phyloP scores from a whole-genome alignment of 2,888 invertebrate genomes.

The Imbricaverruca yamaguchii region DNA sequence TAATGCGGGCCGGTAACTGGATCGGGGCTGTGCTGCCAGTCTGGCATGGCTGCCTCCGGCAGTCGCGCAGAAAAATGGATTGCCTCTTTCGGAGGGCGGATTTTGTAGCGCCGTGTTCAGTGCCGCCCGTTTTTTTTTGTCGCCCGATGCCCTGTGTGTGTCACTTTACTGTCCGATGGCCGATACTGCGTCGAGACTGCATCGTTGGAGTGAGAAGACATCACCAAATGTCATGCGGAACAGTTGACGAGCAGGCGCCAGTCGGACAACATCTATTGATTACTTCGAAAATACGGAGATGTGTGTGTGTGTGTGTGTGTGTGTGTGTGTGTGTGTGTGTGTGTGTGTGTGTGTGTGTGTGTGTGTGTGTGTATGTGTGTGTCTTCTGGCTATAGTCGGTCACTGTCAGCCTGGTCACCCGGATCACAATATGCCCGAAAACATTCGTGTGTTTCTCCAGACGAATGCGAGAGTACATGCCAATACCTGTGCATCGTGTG shows the following conservation, averaged over 20 bases:
- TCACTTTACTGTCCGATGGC: too few species aligned
- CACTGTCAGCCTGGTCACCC: too few species aligned
- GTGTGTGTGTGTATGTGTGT: too few species aligned
- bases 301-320: too few species aligned
- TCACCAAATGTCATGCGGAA: not conserved
- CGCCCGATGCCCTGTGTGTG: not conserved
- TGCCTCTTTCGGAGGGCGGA: not conserved
- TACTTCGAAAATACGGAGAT: too few species aligned
- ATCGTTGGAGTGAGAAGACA: not conserved
- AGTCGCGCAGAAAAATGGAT: slow-evolving; percentile 4
- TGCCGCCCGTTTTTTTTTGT: not conserved
- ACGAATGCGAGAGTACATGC: too few species aligned
- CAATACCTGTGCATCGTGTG: too few species aligned
- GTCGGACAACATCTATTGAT: not conserved
- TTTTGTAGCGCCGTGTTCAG: not conserved
- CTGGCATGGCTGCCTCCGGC: not conserved
- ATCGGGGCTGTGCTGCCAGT: not conserved
- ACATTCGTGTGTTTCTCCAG: too few species aligned
- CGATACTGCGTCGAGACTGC: not conserved
- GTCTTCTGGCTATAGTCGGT: too few species aligned
- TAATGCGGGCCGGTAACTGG: slow-evolving; percentile 11
- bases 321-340: too few species aligned
- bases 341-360: too few species aligned
- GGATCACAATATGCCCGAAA: too few species aligned
- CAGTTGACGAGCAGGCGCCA: not conserved